Conservation (phyloP, 1,140 invertebrate genomes). For the Lordiphosa collinella region DNA sequence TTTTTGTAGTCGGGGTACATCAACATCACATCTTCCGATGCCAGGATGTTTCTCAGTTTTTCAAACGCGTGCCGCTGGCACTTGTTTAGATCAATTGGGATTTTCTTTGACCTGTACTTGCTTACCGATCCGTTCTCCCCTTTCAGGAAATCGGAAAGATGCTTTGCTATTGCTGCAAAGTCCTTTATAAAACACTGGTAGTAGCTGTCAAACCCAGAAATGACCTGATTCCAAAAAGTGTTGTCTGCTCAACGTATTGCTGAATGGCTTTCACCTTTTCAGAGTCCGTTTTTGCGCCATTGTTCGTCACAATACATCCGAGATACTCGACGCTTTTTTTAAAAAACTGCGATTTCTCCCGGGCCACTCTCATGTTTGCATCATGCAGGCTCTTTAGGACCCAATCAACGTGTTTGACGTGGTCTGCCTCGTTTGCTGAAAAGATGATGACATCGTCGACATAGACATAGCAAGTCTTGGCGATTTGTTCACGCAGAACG, state of each 20-base stretch:
- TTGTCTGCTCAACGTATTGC: not conserved
- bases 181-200: not conserved
- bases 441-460: slow-evolving; percentile 1
- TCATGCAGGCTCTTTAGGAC: not conserved
- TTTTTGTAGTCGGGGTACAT: no score
- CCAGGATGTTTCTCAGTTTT: not conserved
- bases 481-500: not conserved
- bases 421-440: not conserved
- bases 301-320: not conserved
- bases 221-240: not conserved
- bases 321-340: not conserved
- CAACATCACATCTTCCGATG: not conserved
- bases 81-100: not conserved
- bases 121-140: not conserved
- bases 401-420: not conserved
- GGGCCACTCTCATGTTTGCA: not conserved
- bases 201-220: not conserved
- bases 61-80: not conserved
- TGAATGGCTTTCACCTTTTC: not conserved
- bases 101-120: not conserved
- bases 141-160: not conserved
- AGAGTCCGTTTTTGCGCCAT: not conserved
- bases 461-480: not conserved
- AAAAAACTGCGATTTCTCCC: not conserved
- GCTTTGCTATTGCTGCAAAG: not conserved